Conservation (phyloP, 2,797 vertebrate species). For the Macrochelys suwanniensis region DNA sequence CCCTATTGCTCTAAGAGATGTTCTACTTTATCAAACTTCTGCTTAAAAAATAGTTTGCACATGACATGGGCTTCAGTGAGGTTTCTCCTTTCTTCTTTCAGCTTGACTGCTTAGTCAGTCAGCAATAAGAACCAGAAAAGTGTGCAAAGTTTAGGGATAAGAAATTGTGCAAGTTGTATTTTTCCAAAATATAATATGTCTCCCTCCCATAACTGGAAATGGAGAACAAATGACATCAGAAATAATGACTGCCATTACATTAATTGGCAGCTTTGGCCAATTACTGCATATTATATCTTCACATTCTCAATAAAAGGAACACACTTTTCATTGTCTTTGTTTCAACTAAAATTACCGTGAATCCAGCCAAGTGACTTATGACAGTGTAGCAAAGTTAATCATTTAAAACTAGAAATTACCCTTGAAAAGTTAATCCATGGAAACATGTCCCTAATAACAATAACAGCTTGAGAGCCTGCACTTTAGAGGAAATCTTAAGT, state of each 20-base stretch:
- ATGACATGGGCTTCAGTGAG: background rate
- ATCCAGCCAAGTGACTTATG: background rate
- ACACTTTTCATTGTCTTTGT: background rate
- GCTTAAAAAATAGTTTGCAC: background rate
- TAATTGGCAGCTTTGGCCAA: constrained; percentile 17
- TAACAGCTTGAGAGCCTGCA: background rate
- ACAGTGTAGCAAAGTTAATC: background rate
- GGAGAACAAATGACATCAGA: background rate
- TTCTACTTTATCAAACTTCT: background rate
- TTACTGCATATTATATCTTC: constrained; percentile 16
- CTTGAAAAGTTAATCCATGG: constrained; percentile 25
- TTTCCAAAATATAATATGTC: constrained; percentile 14
- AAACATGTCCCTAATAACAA: background rate
- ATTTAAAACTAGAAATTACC: constrained; percentile 41
- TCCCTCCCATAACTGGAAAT: background rate
- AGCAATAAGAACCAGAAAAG: background rate
- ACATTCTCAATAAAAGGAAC: background rate
- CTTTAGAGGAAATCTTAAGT: constrained; percentile 26
- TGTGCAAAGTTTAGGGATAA: background rate
- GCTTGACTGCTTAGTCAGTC: background rate
- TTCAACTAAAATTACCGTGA: constrained; percentile 33
- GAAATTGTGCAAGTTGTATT: background rate
- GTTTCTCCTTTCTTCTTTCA: background rate
- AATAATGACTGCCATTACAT: constrained; percentile 1
- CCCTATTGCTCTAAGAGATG: background rate